phyloP scores from a whole-genome alignment of 2,797 vertebrate genomes.

The Sebastes kiyomatsui region DNA sequence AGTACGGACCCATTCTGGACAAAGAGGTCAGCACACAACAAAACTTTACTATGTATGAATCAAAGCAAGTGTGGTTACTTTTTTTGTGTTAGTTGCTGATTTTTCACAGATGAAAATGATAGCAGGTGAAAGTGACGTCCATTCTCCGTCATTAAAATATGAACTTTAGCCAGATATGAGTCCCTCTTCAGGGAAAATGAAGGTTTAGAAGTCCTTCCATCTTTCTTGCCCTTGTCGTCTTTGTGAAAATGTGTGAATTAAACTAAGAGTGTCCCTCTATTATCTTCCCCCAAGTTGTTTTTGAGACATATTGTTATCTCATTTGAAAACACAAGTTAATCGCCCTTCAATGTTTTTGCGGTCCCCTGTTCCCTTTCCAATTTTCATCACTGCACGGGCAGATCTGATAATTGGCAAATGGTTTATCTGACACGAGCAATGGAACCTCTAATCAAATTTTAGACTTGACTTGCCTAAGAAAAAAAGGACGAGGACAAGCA shows the following conservation, averaged over 20 bases:
- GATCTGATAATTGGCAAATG: too few relatives aligned
- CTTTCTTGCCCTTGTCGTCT: too few relatives aligned
- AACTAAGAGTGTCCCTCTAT: not conserved
- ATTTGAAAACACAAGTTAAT: not conserved
- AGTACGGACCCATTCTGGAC: slow-evolving; percentile 89
- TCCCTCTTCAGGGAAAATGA: not conserved
- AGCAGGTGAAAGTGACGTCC: not conserved
- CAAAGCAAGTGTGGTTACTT: not conserved
- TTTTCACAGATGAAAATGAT: not conserved
- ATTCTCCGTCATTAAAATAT: not conserved
- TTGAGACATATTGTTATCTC: not conserved
- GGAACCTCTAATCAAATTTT: too few relatives aligned
- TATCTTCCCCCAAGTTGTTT: not conserved
- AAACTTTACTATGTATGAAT: not conserved
- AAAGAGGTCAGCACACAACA: slow-evolving; percentile 86
- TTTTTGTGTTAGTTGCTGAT: not conserved
- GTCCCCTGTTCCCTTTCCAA: too few relatives aligned
- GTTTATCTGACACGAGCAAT: too few relatives aligned
- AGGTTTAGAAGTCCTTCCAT: not conserved
- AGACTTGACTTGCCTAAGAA: too few relatives aligned
- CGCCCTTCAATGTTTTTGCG: too few relatives aligned
- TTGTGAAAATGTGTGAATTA: too few relatives aligned
- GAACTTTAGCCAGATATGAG: not conserved
- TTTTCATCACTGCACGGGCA: too few relatives aligned
- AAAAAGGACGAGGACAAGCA: too few relatives aligned